Evolutionary conservation across 2,888 invertebrate genomes (phyloP).

Genomic region (Anagyrus pseudococci): DNA sequence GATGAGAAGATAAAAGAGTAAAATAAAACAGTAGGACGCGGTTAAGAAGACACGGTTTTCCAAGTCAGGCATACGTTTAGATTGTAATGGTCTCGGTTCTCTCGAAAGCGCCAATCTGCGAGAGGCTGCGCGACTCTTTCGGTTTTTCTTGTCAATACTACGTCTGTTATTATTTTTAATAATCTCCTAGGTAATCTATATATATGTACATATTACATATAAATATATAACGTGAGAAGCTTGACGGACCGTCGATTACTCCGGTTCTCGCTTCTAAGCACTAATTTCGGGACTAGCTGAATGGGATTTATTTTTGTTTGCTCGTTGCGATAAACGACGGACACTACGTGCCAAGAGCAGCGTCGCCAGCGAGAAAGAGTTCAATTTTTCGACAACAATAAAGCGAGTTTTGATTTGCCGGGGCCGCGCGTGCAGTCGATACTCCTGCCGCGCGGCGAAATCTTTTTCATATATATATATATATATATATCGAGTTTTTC

Average conservation of each 20-base stretch:
- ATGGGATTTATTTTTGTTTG: too few species aligned
- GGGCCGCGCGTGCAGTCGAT: slow-evolving; percentile 45
- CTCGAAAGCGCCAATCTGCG: slow-evolving; percentile 38
- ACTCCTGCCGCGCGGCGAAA: slow-evolving; percentile 48
- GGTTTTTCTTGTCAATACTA: slow-evolving; percentile 9
- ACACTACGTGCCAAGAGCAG: neutral
- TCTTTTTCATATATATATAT: slow-evolving; percentile 9
- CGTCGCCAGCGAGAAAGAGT: slow-evolving; percentile 6
- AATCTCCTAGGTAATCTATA: too few species aligned
- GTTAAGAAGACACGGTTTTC: slow-evolving; percentile 51
- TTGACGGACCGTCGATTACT: slow-evolving; percentile 44
- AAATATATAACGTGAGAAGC: slow-evolving; percentile 16
- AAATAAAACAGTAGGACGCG: slow-evolving; percentile 36
- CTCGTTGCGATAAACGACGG: too few species aligned
- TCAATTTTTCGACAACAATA: slow-evolving; percentile 14
- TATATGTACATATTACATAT: slow-evolving; percentile 2
- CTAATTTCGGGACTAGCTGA: slow-evolving; percentile 17
- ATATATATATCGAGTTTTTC: neutral
- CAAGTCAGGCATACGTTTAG: slow-evolving; percentile 46
- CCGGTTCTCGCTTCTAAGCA: slow-evolving; percentile 40
- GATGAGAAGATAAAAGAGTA: slow-evolving; percentile 29
- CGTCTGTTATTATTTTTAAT: too few species aligned
- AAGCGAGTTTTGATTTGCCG: slow-evolving; percentile 1
- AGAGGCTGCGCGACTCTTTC: slow-evolving; percentile 34
- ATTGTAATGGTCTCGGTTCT: slow-evolving; percentile 6